A percentile compares a stretch with the other conserved stretches of the same genome.
phyloP scores from a whole-genome alignment of 2,113 vertebrate genomes.

The Melanotaenia duboulayi region DNA sequence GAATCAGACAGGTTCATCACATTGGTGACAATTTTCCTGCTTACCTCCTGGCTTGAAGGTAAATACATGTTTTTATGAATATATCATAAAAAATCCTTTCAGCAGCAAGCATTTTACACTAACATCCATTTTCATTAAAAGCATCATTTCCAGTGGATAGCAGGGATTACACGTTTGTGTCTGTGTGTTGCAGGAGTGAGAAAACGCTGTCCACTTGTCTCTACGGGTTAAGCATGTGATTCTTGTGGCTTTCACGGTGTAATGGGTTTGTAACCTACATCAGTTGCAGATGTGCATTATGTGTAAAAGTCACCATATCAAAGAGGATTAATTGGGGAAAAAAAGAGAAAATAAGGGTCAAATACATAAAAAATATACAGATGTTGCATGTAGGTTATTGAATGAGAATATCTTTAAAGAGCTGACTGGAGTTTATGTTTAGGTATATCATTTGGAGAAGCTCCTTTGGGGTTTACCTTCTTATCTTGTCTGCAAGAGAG shows the following conservation, averaged over 20 bases:
- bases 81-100: too few species aligned
- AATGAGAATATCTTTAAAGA: slow-evolving; percentile 24
- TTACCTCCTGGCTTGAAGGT: too few species aligned
- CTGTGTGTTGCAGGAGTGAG: slow-evolving; percentile 2
- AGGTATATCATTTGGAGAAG: neutral
- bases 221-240: slow-evolving; percentile 2
- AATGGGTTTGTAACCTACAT: slow-evolving; percentile 57
- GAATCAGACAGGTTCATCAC: too few species aligned
- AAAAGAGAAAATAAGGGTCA: slow-evolving; percentile 43
- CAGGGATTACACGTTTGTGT: slow-evolving; percentile 8
- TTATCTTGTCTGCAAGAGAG: neutral
- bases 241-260: neutral
- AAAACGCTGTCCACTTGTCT: slow-evolving; percentile 12
- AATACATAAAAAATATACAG: slow-evolving; percentile 35
- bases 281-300: slow-evolving; percentile 25
- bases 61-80: too few species aligned
- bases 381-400: slow-evolving; percentile 21
- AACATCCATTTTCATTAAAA: neutral
- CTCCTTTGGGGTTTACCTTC: slow-evolving; percentile 20
- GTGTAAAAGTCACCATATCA: slow-evolving; percentile 49
- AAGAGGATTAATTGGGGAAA: slow-evolving; percentile 51
- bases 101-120: too few species aligned
- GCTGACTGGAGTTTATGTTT: neutral
- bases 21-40: too few species aligned
- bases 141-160: slow-evolving; percentile 1